A percentile compares a stretch with the other conserved stretches of the same genome.
phyloP scores from a whole-genome alignment of 2,888 invertebrate genomes.

The Lepetodrilus schrolli region DNA sequence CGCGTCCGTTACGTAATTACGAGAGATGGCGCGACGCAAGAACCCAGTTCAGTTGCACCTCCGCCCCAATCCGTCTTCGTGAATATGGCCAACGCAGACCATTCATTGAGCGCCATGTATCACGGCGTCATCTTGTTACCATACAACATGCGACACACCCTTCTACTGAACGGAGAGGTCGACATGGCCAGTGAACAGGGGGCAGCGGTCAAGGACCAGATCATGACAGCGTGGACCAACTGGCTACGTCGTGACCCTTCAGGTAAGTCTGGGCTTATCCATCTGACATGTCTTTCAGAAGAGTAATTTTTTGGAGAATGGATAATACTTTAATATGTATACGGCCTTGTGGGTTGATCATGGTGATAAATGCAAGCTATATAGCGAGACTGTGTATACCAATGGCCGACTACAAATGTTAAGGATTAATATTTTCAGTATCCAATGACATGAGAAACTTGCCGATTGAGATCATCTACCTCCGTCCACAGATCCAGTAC shows the following conservation, averaged over 20 bases:
- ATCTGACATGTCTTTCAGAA: not conserved
- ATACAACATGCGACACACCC: not conserved
- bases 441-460: not conserved
- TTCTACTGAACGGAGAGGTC: not conserved
- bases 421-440: not conserved
- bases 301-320: not conserved
- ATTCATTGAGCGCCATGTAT: not conserved
- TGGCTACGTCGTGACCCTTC: not conserved
- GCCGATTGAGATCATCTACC: not conserved
- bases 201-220: not conserved
- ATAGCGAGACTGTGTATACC: no score
- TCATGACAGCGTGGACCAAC: not conserved
- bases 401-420: not conserved
- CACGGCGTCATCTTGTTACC: not conserved
- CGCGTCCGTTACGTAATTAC: constrained; percentile 27
- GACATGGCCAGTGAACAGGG: not conserved
- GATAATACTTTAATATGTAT: no score
- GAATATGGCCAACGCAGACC: not conserved
- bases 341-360: no score
- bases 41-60: not conserved
- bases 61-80: not conserved
- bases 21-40: constrained; percentile 10
- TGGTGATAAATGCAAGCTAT: no score
- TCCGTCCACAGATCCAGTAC: not conserved
- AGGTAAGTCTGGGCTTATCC: not conserved